Base-by-base conservation (phyloP, 1,140 invertebrate species). In the Drosophila serrata region DNA sequence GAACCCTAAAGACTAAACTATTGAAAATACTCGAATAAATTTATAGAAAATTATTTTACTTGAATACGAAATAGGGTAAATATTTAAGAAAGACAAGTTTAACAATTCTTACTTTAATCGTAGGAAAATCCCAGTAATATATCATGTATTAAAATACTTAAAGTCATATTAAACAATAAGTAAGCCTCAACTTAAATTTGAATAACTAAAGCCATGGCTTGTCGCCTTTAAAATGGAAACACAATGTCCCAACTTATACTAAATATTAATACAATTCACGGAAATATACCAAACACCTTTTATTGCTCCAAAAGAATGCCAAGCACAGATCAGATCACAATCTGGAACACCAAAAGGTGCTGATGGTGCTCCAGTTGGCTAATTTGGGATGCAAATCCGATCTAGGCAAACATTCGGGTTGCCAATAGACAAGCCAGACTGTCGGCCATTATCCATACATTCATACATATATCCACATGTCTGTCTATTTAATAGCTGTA, bases 311-410 rank as follows among this genome's bases (percentile, higher is more conserved):
- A 24, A 35, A 40, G 29, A 48, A 49, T 49, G 24, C n/a, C 13
- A 24, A 68, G n/a, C 39, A n/a, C 17, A 61, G 12, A 61, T 62
- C 42, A 19, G 40, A 29, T 49, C 12, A 6, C 64, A 48, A 62
- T 63, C 58, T 68, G 58, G 37, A 53, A 29, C 37, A 19, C 35
- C 58, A 17, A 46, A 46, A 58, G 37, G 51, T 37, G 51, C 19
- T 53, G 51, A 6, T 31, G 40, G 19, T 69, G 65, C 13, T 69
- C 35, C 29, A 58, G 29, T 72, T 53, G 27, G 27, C 17, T 73
- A 31, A 62, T 53, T 73, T 73, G 56, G 31, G 31, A 74, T 74
- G 69, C 65, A 72, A 58, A 72, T 58, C 64, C 31, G 39, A 37
- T 29, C 46, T 51, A 59, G 31, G 53, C 27, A 39, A 40, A 70